phyloP scores from a whole-genome alignment of 2,797 vertebrate species.

The Mycteria americana region DNA sequence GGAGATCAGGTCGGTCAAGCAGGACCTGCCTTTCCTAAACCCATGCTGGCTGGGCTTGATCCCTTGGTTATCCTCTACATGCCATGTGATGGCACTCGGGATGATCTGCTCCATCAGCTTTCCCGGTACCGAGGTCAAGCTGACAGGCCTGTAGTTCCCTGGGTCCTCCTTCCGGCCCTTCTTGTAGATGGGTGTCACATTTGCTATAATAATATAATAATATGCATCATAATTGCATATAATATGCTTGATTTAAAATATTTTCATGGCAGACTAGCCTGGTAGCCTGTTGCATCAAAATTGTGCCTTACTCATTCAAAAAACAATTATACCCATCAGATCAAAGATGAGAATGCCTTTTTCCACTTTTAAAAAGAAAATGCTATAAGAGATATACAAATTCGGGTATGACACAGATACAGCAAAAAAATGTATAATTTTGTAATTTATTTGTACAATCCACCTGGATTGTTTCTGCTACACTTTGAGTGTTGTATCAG shows the following conservation, averaged over 20 bases:
- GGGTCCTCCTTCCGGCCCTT: too few species aligned
- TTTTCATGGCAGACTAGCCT: neutral
- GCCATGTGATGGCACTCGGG: too few species aligned
- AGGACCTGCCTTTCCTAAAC: too few species aligned
- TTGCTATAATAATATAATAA: too few species aligned
- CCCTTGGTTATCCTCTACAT: too few species aligned
- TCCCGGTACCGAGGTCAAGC: too few species aligned
- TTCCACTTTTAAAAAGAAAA: neutral
- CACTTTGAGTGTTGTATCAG: neutral
- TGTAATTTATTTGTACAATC: neutral
- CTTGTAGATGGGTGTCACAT: too few species aligned
- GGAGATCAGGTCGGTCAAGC: too few species aligned
- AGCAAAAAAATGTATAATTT: neutral
- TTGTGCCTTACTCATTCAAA: neutral
- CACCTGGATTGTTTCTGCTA: neutral
- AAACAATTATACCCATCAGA: neutral
- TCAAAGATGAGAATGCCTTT: neutral
- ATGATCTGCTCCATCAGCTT: too few species aligned
- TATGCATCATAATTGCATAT: too few species aligned
- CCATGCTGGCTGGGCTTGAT: too few species aligned
- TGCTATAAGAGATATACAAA: neutral
- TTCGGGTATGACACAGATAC: neutral
- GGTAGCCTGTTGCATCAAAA: neutral
- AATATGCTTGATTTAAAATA: neutral
- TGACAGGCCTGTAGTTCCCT: too few species aligned